phyloP scores from a whole-genome alignment of 2,113 vertebrate species.

The Rhagologus leucostigma region DNA sequence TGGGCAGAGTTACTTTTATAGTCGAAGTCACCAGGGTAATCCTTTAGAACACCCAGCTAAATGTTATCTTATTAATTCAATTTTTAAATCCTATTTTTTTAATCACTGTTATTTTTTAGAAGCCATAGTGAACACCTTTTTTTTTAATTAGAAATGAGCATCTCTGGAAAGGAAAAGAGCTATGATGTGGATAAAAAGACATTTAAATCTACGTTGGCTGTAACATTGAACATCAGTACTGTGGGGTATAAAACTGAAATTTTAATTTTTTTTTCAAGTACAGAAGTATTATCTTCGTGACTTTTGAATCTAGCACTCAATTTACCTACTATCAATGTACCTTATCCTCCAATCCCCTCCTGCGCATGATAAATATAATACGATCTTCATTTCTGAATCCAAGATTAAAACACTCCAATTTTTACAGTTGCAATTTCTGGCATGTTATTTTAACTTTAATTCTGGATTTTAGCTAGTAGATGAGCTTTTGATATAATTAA shows the following conservation, averaged over 20 bases:
- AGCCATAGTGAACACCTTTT: background rate
- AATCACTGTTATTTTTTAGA: background rate
- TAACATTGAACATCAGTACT: background rate
- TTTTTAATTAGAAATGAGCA: background rate
- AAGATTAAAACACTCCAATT: background rate
- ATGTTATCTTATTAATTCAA: background rate
- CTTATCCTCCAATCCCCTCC: background rate
- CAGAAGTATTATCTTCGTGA: background rate
- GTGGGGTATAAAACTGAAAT: background rate
- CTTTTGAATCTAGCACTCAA: background rate
- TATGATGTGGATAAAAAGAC: background rate
- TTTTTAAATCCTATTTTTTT: background rate
- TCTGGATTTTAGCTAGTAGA: background rate
- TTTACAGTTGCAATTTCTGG: background rate
- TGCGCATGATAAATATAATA: background rate
- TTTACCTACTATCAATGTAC: background rate
- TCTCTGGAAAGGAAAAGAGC: background rate
- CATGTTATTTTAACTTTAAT: background rate
- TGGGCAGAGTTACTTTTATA: background rate
- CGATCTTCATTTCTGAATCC: background rate
- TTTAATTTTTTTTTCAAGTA: background rate
- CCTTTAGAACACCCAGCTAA: background rate
- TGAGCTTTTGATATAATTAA: background rate
- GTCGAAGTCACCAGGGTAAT: background rate
- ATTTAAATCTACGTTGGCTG: background rate